Conservation (phyloP, 1,140 invertebrate genomes). For the Druon quercuslanigerum region DNA sequence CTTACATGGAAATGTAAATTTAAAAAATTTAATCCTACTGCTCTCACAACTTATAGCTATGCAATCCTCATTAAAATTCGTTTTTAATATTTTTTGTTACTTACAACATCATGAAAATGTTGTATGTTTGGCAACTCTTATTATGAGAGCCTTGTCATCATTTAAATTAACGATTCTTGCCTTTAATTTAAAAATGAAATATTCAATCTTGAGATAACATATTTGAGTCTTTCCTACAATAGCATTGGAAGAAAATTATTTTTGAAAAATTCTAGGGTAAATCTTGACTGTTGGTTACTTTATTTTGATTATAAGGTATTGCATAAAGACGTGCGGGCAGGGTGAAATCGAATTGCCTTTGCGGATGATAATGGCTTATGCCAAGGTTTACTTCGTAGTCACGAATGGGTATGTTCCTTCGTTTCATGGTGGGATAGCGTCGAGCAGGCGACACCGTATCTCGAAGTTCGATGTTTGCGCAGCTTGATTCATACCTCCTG, state of each 20-base stretch:
- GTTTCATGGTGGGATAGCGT: slow-evolving; percentile 41
- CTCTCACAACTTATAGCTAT: no score
- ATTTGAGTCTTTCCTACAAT: no score
- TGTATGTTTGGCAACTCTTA: no score
- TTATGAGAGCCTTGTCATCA: no score
- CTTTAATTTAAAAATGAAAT: no score
- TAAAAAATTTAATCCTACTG: no score
- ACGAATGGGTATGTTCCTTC: slow-evolving; percentile 48
- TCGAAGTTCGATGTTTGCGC: slow-evolving; percentile 74
- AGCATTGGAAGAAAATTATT: not conserved
- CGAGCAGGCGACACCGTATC: slow-evolving; percentile 65
- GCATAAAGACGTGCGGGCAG: slow-evolving; percentile 1
- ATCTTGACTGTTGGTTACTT: not conserved
- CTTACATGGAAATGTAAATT: no score
- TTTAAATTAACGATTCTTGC: no score
- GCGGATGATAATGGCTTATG: slow-evolving; percentile 30
- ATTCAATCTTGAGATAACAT: no score
- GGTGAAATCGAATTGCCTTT: slow-evolving; percentile 21
- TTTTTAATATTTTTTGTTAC: no score
- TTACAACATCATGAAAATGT: no score
- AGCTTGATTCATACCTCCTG: slow-evolving; percentile 73
- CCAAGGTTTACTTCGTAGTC: slow-evolving; percentile 25
- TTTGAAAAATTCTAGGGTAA: not conserved
- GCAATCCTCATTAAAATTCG: no score
- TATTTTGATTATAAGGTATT: slow-evolving; percentile 1